Percentiles rank a stretch among this genome's conserved stretches.
phyloP scores from a whole-genome alignment of 2,113 vertebrate genomes.

The Recurvirostra avosetta region DNA sequence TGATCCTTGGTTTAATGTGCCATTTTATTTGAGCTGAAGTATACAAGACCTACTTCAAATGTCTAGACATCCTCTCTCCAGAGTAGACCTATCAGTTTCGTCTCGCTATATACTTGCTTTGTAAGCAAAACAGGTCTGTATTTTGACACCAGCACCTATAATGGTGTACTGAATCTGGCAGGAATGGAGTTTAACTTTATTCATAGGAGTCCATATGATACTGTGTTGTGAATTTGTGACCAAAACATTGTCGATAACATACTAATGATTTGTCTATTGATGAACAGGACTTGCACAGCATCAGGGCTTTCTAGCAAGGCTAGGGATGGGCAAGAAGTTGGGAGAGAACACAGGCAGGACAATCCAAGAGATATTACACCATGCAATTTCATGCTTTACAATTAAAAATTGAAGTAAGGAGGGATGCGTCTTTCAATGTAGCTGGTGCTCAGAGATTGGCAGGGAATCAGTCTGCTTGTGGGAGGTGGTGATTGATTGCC shows the following conservation, averaged over 20 bases:
- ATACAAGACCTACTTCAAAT: background rate
- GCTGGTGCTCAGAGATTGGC: background rate
- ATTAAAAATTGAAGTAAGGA: background rate
- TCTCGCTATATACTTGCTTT: accelerated
- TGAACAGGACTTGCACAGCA: background rate
- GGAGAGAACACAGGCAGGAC: accelerated
- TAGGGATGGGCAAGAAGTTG: accelerated
- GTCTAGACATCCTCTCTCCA: background rate
- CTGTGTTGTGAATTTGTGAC: background rate
- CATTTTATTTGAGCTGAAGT: background rate
- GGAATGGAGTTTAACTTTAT: background rate
- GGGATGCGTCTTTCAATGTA: background rate
- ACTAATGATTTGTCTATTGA: background rate
- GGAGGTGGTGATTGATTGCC: background rate
- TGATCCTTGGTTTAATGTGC: background rate
- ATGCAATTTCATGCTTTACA: background rate
- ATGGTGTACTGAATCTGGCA: background rate
- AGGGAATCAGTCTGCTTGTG: background rate
- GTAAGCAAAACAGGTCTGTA: background rate
- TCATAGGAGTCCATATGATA: background rate
- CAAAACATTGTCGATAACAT: background rate
- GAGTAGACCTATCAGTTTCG: background rate
- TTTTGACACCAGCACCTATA: background rate
- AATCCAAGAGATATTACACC: background rate
- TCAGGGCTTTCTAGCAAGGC: background rate